Conservation (phyloP, 2,888 invertebrate genomes). For the Amphimallon solstitiale region DNA sequence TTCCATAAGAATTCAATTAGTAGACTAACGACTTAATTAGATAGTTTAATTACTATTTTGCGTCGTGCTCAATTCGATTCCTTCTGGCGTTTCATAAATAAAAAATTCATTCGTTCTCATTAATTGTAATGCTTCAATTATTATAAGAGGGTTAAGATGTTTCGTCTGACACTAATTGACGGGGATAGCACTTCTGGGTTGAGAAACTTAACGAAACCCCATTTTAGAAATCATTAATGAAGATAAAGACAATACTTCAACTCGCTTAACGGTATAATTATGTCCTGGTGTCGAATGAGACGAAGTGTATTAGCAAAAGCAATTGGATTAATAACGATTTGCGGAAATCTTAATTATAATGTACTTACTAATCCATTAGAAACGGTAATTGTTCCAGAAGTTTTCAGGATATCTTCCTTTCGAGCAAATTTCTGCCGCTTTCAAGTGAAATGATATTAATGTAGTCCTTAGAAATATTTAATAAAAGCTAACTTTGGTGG, state of each 20-base stretch:
- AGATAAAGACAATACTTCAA: conserved; percentile 17
- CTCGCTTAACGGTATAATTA: conserved; percentile 15
- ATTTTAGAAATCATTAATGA: conserved; percentile 9
- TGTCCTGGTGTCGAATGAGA: conserved; percentile 9
- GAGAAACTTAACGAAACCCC: conserved; percentile 3
- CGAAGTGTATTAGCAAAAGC: conserved; percentile 4
- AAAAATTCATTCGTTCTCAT: no score
- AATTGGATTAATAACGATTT: conserved; percentile 24
- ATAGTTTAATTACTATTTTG: no score
- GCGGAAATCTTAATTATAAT: conserved; percentile 18
- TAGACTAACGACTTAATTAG: no score
- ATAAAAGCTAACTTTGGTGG: no score
- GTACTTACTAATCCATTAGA: conserved; percentile 4
- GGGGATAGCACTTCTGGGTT: conserved; percentile 2
- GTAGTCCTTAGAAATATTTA: no score
- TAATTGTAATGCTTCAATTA: conserved; percentile 15
- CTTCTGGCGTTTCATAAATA: no score
- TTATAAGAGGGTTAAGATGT: conserved; percentile 11
- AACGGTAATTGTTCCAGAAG: conserved; percentile 11
- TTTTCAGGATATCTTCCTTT: background rate
- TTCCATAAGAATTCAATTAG: no score
- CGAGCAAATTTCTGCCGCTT: no score
- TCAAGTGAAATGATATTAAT: no score
- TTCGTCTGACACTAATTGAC: conserved; percentile 26
- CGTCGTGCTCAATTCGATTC: no score